Base-by-base conservation (phyloP, 2,113 vertebrate genomes). In the Caranx ignobilis region DNA sequence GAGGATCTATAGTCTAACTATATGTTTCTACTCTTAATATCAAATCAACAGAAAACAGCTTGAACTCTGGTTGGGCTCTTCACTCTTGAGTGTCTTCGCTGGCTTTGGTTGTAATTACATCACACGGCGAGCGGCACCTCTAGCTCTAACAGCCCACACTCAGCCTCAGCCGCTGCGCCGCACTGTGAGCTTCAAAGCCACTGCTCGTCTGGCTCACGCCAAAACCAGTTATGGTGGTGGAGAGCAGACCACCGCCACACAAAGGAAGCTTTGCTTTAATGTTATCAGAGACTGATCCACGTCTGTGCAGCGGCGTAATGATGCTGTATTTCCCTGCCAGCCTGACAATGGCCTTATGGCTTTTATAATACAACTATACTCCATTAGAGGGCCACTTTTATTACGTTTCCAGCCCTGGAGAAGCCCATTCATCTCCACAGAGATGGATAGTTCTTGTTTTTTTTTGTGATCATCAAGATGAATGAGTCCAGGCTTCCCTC, bases 221-320 rank as follows among this genome's bases (percentile, higher is more conserved):
- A 96, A 85, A 90, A 93, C 79, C 85, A 95, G 96, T 97, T 97
- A 97, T 91, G 70, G 91, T 95, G 92, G 86, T 88, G 89, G 73
- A 89, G 91, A 90, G 55, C 94, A 97, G 97, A 96, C 93, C 91
- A 88, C 95, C 95, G 91, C 82, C 94, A 91, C 91, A 94, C 95
- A 94, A 94, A 94, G 89, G 84, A 95, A 95, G 95, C 93, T 95
- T 95, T 93, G 91, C 95, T 95, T 92, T 96, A 96, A 96, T 95
- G 95, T 94, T 96, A 96, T 97, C 96, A 96, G 93, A 93, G 82
- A 90, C 94, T 93, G 94, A 93, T 95, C 88, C 82, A 72, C 81
- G 81, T 81, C 85, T 73, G 79, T 71, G 35, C 65, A 9, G 65
- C n/a, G 34, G 87, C 52, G 78, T 92, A 92, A 92, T 90, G 83